These are phyloP conservation scores for Aproaerema taeniolella DNA, from an alignment of 2,888 invertebrate genomes.

Conservation along the genomic window DNA sequence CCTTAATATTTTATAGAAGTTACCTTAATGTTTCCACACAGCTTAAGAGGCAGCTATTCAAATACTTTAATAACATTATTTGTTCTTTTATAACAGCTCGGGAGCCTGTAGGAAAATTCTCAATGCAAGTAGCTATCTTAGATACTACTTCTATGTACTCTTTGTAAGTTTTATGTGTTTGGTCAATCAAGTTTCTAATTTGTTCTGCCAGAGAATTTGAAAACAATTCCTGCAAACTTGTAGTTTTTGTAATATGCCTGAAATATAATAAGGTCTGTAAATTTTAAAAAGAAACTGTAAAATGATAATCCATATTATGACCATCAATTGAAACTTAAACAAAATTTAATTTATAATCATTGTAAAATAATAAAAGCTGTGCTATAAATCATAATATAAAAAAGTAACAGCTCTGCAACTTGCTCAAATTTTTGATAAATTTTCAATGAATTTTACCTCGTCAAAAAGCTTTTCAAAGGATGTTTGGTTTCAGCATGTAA, in stretches of 20 bases:
- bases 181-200: slow-evolving; percentile 25
- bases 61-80: slow-evolving; percentile 30
- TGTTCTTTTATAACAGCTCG: slow-evolving; percentile 36
- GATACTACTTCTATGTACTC: slow-evolving; percentile 32
- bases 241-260: slow-evolving; percentile 50
- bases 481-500: slow-evolving; percentile 54
- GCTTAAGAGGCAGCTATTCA: slow-evolving; percentile 34
- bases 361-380: too few species aligned
- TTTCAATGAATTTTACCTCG: slow-evolving; percentile 35
- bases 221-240: slow-evolving; percentile 38
- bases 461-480: slow-evolving; percentile 55
- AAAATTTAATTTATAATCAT: too few species aligned
- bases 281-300: too few species aligned
- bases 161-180: slow-evolving; percentile 19
- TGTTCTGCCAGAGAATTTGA: slow-evolving; percentile 30
- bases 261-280: too few species aligned
- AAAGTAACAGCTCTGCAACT: too few species aligned
- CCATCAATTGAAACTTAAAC: too few species aligned
- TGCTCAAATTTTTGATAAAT: too few species aligned
- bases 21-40: slow-evolving; percentile 41
- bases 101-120: slow-evolving; percentile 52
- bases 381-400: too few species aligned
- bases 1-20: too few species aligned
- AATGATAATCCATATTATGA: too few species aligned
- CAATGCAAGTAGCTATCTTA: slow-evolving; percentile 44